Evolutionary conservation across 2,888 invertebrate species (phyloP).

Genomic region (Dorcus parallelipipedus): DNA sequence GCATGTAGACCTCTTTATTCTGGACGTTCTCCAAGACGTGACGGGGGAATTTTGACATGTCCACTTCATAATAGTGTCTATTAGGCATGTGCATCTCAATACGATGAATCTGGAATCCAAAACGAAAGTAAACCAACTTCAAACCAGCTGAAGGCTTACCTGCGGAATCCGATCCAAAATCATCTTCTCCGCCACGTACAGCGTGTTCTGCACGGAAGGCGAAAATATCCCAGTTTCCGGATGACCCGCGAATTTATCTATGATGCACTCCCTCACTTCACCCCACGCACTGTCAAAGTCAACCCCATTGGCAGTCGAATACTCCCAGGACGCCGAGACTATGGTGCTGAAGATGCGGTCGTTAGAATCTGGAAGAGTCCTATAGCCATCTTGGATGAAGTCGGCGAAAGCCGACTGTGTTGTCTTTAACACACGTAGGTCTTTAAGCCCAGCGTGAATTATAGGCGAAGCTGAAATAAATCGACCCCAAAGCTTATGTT

Average conservation of each 20-base stretch:
- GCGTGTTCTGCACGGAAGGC: slow-evolving; percentile 75
- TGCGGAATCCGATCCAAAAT: slow-evolving; percentile 66
- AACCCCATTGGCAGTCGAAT: slow-evolving; percentile 60
- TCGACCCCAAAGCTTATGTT: background rate
- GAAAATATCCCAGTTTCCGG: slow-evolving; percentile 68
- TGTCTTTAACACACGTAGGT: slow-evolving; percentile 71
- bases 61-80: slow-evolving; percentile 74
- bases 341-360: slow-evolving; percentile 77
- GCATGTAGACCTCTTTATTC: slow-evolving; percentile 70
- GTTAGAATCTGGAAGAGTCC: slow-evolving; percentile 69
- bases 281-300: slow-evolving; percentile 71
- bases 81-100: slow-evolving; percentile 79
- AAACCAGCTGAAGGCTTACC: slow-evolving; percentile 45
- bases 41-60: slow-evolving; percentile 69
- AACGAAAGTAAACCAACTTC: background rate
- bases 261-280: slow-evolving; percentile 65
- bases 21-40: slow-evolving; percentile 60
- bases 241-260: slow-evolving; percentile 74
- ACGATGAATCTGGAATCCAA: slow-evolving; percentile 55
- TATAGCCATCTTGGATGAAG: slow-evolving; percentile 75
- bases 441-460: slow-evolving; percentile 67
- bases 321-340: slow-evolving; percentile 73
- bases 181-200: slow-evolving; percentile 68
- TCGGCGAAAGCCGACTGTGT: slow-evolving; percentile 78
- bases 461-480: slow-evolving; percentile 51